Conservation (phyloP, 2,888 invertebrate species). For the Apocheima hispidaria region DNA sequence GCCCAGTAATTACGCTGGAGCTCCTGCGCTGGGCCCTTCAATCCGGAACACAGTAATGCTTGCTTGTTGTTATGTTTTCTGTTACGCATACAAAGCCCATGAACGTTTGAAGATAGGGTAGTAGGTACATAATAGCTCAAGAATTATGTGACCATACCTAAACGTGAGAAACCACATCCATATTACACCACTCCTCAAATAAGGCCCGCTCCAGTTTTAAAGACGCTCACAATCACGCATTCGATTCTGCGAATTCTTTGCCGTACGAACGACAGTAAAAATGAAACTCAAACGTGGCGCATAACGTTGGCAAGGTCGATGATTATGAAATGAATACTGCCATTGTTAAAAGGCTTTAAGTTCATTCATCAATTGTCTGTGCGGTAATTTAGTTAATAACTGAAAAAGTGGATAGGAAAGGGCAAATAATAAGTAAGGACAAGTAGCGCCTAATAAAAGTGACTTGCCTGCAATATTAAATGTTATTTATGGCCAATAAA, state of each 20-base stretch:
- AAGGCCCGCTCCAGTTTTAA: slow-evolving; percentile 5
- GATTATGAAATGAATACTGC: slow-evolving; percentile 8
- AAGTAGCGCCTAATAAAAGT: too few species aligned
- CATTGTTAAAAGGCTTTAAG: slow-evolving; percentile 6
- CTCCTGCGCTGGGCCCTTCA: too few species aligned
- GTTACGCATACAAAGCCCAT: too few species aligned
- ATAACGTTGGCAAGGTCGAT: slow-evolving; percentile 7
- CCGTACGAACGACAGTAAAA: slow-evolving; percentile 31
- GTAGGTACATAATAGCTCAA: too few species aligned
- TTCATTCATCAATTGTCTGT: slow-evolving; percentile 1
- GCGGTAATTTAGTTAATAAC: not conserved
- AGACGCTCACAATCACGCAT: not conserved
- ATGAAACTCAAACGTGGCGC: slow-evolving; percentile 30
- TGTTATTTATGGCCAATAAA: too few species aligned
- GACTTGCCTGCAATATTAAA: not conserved
- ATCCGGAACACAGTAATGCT: too few species aligned
- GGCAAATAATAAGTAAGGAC: too few species aligned
- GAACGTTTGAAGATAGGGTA: too few species aligned
- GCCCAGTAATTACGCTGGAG: too few species aligned
- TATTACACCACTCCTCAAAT: slow-evolving; percentile 2
- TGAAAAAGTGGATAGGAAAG: not conserved
- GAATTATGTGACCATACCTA: too few species aligned
- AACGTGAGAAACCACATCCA: not conserved
- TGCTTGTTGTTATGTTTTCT: too few species aligned
- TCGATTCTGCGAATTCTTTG: slow-evolving; percentile 13